Evolutionary conservation across 2,888 invertebrate species (phyloP).

Genomic region (Tipula vernalis): DNA sequence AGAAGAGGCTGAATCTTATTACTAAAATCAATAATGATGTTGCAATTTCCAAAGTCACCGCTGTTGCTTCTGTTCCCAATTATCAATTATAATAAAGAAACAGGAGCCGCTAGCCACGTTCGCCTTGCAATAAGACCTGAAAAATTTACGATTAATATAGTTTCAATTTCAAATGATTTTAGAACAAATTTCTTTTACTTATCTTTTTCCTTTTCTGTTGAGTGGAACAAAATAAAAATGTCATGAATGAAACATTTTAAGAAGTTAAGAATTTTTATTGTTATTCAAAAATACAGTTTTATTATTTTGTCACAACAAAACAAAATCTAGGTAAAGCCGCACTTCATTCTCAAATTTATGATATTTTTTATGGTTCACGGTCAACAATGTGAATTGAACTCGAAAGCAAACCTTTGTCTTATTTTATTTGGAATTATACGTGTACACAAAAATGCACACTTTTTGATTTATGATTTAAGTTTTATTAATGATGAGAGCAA

Average conservation of each 20-base stretch:
- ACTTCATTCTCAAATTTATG: not conserved
- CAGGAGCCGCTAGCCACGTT: not conserved
- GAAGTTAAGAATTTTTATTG: not conserved
- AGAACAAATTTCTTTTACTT: not conserved
- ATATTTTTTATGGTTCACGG: not conserved
- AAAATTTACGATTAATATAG: not conserved
- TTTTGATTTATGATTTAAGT: not conserved
- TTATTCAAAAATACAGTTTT: not conserved
- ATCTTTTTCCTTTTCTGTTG: not conserved
- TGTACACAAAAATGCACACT: not conserved
- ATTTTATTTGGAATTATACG: not conserved
- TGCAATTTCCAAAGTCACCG: too few species aligned
- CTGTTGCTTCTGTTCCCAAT: too few species aligned
- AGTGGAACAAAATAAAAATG: not conserved
- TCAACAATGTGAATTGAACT: not conserved
- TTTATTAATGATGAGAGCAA: not conserved
- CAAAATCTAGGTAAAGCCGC: not conserved
- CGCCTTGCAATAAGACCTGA: not conserved
- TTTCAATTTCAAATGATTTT: not conserved
- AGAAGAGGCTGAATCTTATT: too few species aligned
- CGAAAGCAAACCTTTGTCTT: not conserved
- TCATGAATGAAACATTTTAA: not conserved
- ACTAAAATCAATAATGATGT: too few species aligned
- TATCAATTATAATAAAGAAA: not conserved
- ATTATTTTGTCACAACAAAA: not conserved